Percentiles rank a stretch among this genome's conserved stretches.
phyloP scores from a whole-genome alignment of 2,797 vertebrate species.

The Xenops minutus region DNA sequence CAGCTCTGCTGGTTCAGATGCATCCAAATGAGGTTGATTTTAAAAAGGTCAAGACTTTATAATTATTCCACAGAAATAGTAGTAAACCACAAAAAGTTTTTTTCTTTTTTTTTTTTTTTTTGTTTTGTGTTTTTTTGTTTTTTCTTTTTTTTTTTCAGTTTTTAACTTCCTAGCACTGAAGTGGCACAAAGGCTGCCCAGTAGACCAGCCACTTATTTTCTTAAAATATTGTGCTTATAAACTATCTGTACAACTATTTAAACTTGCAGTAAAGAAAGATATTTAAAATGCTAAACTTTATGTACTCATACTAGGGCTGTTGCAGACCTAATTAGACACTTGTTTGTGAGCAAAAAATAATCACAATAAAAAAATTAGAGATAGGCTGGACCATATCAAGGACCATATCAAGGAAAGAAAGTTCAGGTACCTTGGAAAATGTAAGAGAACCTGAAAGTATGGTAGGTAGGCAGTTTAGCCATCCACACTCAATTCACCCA shows the following conservation, averaged over 20 bases:
- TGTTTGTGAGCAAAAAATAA: constrained; percentile 73
- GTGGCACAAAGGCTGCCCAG: constrained; percentile 81
- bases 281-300: constrained; percentile 80
- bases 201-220: constrained; percentile 81
- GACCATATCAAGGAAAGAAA: constrained; percentile 69
- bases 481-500: constrained; percentile 14
- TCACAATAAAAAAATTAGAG: constrained; percentile 77
- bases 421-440: constrained; percentile 50
- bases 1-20: constrained; percentile 92
- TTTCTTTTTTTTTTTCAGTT: constrained; percentile 19
- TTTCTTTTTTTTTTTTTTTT: not conserved
- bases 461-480: constrained; percentile 44
- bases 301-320: constrained; percentile 77
- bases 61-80: constrained; percentile 87
- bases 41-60: constrained; percentile 82
- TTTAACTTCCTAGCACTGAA: constrained; percentile 77
- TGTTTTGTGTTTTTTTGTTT: constrained; percentile 5
- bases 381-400: constrained; percentile 76
- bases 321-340: constrained; percentile 79
- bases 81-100: constrained; percentile 79
- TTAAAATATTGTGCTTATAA: constrained; percentile 90
- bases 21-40: constrained; percentile 82
- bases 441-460: constrained; percentile 61
- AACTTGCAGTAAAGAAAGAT: constrained; percentile 85
- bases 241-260: constrained; percentile 87